Conservation (phyloP, 2,888 invertebrate species). For the Zaprionus lineosus region DNA sequence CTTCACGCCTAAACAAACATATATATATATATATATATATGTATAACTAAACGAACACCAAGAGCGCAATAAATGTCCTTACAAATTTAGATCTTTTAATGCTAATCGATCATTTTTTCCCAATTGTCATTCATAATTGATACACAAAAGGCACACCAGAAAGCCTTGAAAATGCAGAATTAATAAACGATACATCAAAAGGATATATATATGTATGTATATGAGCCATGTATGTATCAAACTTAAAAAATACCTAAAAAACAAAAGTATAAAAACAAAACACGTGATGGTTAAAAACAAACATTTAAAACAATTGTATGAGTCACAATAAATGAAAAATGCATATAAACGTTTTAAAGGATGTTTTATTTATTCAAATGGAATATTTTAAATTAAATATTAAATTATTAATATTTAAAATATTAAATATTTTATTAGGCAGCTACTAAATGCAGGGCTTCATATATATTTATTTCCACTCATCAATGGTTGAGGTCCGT, state of each 20-base stretch:
- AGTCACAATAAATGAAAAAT: slow-evolving; percentile 75
- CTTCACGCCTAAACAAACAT: slow-evolving; percentile 43
- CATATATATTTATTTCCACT: too few relatives aligned
- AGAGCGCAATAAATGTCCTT: slow-evolving; percentile 39
- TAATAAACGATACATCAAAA: slow-evolving; percentile 46
- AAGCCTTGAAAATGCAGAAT: slow-evolving; percentile 66
- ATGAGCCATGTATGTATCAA: slow-evolving; percentile 35
- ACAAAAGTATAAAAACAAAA: slow-evolving; percentile 43
- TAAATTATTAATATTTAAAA: background rate
- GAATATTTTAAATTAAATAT: background rate
- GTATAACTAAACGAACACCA: slow-evolving; percentile 7
- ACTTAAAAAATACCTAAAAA: slow-evolving; percentile 34
- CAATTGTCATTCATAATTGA: slow-evolving; percentile 50
- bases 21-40: too few relatives aligned
- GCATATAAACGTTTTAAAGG: slow-evolving; percentile 74
- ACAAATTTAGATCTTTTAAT: slow-evolving; percentile 29
- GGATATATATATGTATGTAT: too few relatives aligned
- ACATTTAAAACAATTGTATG: slow-evolving; percentile 61
- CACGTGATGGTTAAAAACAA: slow-evolving; percentile 60
- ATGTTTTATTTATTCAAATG: slow-evolving; percentile 2
- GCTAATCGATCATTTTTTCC: slow-evolving; percentile 54
- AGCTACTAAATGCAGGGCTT: too few relatives aligned
- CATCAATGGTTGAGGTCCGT: too few relatives aligned
- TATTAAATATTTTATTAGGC: too few relatives aligned
- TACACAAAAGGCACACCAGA: slow-evolving; percentile 77